These are phyloP conservation scores for Nysson spinosus DNA, from an alignment of 2,888 invertebrate genomes.

Conservation along the genomic window DNA sequence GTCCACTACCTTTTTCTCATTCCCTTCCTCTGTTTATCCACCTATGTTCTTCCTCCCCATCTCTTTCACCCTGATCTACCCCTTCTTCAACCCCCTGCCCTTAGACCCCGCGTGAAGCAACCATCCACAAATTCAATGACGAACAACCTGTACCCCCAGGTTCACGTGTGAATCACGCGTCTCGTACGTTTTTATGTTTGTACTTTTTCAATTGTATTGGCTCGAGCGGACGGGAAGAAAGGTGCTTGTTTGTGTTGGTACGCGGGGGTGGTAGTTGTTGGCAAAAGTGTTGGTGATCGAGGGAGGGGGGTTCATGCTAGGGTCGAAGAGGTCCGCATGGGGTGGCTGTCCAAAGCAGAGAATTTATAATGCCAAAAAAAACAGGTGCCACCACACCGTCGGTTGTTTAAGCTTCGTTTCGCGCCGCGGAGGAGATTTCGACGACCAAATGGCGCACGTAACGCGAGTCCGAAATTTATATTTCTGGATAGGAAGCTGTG, in stretches of 20 bases:
- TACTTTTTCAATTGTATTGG: background rate
- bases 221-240: too few relatives aligned
- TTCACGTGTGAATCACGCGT: conserved; percentile 52
- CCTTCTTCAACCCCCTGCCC: too few relatives aligned
- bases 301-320: conserved; percentile 27
- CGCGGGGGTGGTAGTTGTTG: conserved; percentile 31
- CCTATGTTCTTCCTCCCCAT: too few relatives aligned
- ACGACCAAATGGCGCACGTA: conserved; percentile 48
- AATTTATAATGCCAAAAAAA: conserved; percentile 69
- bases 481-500: conserved; percentile 38
- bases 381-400: conserved; percentile 43
- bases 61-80: too few relatives aligned
- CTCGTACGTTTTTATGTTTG: conserved; percentile 18
- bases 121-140: conserved; percentile 45
- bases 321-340: conserved; percentile 46
- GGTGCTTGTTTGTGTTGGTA: conserved; percentile 7
- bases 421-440: conserved; percentile 41
- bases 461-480: conserved; percentile 41
- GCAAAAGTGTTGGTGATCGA: conserved; percentile 31
- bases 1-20: too few relatives aligned
- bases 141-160: conserved; percentile 52
- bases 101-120: too few relatives aligned
- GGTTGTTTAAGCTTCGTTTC: conserved; percentile 50
- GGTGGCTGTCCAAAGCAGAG: conserved; percentile 67
- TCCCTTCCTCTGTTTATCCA: too few relatives aligned